Base-by-base conservation (phyloP, 2,797 vertebrate genomes). In the Thunnus albacares region DNA sequence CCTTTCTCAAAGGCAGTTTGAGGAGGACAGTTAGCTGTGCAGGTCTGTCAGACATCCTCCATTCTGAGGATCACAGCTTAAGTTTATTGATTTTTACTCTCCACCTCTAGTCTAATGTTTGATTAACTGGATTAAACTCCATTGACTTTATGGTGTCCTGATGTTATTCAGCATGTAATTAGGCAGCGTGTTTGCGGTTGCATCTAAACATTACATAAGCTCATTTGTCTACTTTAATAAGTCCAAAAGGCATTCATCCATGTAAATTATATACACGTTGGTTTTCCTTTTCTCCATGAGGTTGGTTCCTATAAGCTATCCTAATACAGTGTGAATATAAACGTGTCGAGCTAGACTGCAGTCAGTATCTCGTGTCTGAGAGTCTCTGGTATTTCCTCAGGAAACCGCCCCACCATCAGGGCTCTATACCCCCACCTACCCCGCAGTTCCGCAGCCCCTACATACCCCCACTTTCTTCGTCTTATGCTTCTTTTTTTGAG, bases 311-410 rank as follows among this genome's bases (percentile, higher is more conserved):
- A 17, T 20, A 45, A 80, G 41, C 43, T 18, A 12, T 66, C 26
- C 13, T 45, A 60, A 13, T 51, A n/a, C 68, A 63, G 35, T 13
- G 33, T 76, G 52, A 58, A 56, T 68, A 41, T 35, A 18, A 69
- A 74, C 70, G 64, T 67, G 62, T 47, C 61, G 20, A 56, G 43
- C 65, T 45, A 38, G 28, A 33, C 71, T 68, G 64, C 24, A 26
- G 68, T 71, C 20, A 17, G 56, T 55, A 51, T 75, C 62, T 77
- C 8, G 43, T 76, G 75, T 87, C 60, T 77, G 71, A 75, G 69
- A 79, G 65, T 67, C 75, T 86, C 43, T 87, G 92, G 90, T 75
- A 91, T 91, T 93, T 93, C 90, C 90, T 91, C 75, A 89, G 91
- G 84, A 92, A 93, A 75, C 74, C 13, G 11, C 71, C 69, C 59